Base-by-base conservation (phyloP, 2,113 vertebrate species). In the Pelobates fuscus region DNA sequence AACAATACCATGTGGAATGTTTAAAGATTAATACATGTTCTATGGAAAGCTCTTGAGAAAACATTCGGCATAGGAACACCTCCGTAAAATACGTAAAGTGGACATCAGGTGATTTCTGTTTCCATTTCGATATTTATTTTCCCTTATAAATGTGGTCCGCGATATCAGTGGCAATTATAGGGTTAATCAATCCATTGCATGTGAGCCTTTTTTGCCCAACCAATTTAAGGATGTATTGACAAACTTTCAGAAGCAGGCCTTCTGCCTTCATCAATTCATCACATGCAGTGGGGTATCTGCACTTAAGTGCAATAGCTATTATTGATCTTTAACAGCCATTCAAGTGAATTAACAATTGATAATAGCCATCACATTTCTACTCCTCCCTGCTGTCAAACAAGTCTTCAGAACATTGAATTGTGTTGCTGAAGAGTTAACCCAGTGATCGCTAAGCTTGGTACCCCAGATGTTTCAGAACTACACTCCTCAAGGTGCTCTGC, bases 331-430 rank as follows among this genome's bases (percentile, higher is more conserved):
- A 67, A 67, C 63, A 67, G 72, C 63, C 63, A 67, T 67, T 76
- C 72, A 76, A 55, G 63, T 58, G 72, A 76, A 76, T 67, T 76
- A 76, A 67, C 72, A 76, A 67, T 76, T 59, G 72, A 76, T 76
- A 76, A 76, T 76, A 67, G 72, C 55, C 54, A 67, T 67, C 63
- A 67, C 63, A 76, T 57, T 20, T 46, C 30, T 59, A 67, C 64
- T 24, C 63, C 63, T 67, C 72, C 55, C 63, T 67, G 43, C 70
- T 52, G 72, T 67, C 72, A 59, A 32, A 46, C 32, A 23, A 54
- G 32, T 24, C 54, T 60, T 66, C 57, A 60, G 18, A 61, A 30
- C 37, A 17, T 46, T 4, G n/a, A 18, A 30, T 60, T 59, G 32
- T 62, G 21, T 29, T 27, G 43, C 25, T 17, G 43, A 27, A 20